A percentile compares a stretch with the other conserved stretches of the same genome.
Conservation (phyloP, 2,797 vertebrate genomes). For the Rhodeus uyekii region DNA sequence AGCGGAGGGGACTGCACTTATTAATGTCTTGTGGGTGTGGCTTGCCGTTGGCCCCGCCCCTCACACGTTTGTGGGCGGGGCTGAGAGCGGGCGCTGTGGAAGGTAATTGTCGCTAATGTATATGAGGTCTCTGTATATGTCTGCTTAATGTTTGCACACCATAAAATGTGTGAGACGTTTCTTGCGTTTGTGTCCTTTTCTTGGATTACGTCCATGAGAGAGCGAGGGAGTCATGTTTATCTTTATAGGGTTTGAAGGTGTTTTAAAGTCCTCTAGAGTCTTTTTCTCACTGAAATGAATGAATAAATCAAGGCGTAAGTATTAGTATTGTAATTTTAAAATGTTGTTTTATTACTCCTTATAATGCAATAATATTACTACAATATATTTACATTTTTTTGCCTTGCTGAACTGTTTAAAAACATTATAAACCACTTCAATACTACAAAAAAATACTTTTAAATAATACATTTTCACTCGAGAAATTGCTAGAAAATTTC, state of each 20-base stretch:
- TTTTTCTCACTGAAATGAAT: too few species aligned
- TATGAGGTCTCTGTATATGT: slow-evolving; percentile 54
- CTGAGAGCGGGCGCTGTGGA: slow-evolving; percentile 40
- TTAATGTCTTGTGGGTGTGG: not conserved
- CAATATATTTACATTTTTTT: too few species aligned
- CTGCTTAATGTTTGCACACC: slow-evolving; percentile 53
- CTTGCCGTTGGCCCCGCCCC: not conserved
- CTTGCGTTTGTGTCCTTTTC: not conserved
- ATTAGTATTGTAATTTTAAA: too few species aligned
- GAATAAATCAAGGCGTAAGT: too few species aligned
- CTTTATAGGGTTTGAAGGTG: not conserved
- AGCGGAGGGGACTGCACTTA: not conserved
- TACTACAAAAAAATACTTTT: too few species aligned
- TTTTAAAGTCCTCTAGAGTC: not conserved
- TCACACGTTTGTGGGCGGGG: not conserved
- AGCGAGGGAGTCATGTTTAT: not conserved
- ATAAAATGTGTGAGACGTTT: slow-evolving; percentile 46
- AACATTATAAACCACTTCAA: too few species aligned
- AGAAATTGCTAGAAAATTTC: too few species aligned
- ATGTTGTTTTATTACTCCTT: too few species aligned
- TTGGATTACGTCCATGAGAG: not conserved
- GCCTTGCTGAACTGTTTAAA: too few species aligned
- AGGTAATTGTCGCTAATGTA: slow-evolving; percentile 47
- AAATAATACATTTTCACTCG: too few species aligned
- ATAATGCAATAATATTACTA: too few species aligned